Conservation (phyloP, 2,888 invertebrate genomes). For the Lasioglossum marginatum region DNA sequence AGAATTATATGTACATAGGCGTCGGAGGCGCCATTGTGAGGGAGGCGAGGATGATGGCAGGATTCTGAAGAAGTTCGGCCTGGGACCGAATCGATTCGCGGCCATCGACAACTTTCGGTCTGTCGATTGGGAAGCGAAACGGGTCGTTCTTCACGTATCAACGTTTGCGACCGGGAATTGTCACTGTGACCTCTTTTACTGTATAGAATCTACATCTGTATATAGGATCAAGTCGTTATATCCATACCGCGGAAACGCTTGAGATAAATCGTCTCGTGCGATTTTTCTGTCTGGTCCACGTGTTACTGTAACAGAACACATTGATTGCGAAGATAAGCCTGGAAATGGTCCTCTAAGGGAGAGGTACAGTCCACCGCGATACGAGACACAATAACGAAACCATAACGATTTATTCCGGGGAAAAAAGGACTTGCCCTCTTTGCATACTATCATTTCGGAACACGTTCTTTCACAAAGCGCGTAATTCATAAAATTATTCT, state of each 20-base stretch:
- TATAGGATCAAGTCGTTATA: conserved; percentile 49
- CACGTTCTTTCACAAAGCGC: background rate
- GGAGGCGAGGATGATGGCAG: conserved; percentile 15
- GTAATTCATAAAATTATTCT: no score
- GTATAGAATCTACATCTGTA: conserved; percentile 32
- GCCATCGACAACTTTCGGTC: conserved; percentile 76
- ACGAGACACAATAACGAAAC: background rate
- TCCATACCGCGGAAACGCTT: conserved; percentile 34
- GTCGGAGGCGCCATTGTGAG: conserved; percentile 62
- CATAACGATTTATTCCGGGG: background rate
- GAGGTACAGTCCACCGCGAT: background rate
- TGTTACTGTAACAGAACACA: conserved; percentile 11
- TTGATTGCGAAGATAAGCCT: conserved; percentile 18
- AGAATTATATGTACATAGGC: conserved; percentile 64
- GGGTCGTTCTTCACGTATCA: conserved; percentile 62
- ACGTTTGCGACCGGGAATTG: conserved; percentile 61
- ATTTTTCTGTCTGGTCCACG: conserved; percentile 10
- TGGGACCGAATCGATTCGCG: conserved; percentile 76
- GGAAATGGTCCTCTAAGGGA: background rate
- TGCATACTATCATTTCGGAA: background rate
- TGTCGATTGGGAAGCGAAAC: conserved; percentile 68
- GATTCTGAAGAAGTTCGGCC: conserved; percentile 42
- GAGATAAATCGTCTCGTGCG: conserved; percentile 47
- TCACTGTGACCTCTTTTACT: conserved; percentile 57
- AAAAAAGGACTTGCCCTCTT: background rate